Conservation (phyloP, 2,888 invertebrate species). For the Drosophila robusta region DNA sequence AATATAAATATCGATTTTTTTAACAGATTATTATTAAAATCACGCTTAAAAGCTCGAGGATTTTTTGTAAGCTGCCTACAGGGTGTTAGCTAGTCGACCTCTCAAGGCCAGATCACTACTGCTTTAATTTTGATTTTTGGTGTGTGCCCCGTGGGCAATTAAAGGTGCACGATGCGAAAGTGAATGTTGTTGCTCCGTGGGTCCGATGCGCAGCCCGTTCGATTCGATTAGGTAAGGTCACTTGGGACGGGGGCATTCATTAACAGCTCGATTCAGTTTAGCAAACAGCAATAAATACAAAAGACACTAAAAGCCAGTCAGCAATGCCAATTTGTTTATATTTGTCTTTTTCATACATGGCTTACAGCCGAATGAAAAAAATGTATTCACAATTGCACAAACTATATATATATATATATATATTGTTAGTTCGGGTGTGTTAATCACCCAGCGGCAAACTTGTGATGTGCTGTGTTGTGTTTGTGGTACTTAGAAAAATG, state of each 20-base stretch:
- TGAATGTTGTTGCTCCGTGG: slow-evolving; percentile 60
- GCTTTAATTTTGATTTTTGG: slow-evolving; percentile 24
- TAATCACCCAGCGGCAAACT: slow-evolving; percentile 30
- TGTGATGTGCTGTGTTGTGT: slow-evolving; percentile 1
- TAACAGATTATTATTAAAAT: no score
- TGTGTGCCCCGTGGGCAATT: slow-evolving; percentile 71
- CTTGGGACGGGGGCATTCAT: slow-evolving; percentile 30
- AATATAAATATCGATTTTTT: no score
- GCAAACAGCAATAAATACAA: slow-evolving; percentile 1
- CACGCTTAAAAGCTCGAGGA: no score
- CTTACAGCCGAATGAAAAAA: background rate
- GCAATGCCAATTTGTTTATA: slow-evolving; percentile 51
- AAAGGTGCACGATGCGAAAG: slow-evolving; percentile 74
- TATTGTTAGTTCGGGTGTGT: slow-evolving; percentile 18
- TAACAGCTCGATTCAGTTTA: slow-evolving; percentile 20
- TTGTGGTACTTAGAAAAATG: background rate
- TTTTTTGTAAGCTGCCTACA: background rate
- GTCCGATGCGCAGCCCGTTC: slow-evolving; percentile 22
- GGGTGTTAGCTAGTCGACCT: background rate
- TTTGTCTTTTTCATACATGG: slow-evolving; percentile 12
- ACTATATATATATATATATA: background rate
- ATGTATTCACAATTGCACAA: slow-evolving; percentile 21
- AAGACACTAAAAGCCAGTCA: slow-evolving; percentile 27
- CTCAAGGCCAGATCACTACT: background rate
- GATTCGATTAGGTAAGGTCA: slow-evolving; percentile 52